Conservation (phyloP, 2,888 invertebrate species). For the Crepidodera aurea region DNA sequence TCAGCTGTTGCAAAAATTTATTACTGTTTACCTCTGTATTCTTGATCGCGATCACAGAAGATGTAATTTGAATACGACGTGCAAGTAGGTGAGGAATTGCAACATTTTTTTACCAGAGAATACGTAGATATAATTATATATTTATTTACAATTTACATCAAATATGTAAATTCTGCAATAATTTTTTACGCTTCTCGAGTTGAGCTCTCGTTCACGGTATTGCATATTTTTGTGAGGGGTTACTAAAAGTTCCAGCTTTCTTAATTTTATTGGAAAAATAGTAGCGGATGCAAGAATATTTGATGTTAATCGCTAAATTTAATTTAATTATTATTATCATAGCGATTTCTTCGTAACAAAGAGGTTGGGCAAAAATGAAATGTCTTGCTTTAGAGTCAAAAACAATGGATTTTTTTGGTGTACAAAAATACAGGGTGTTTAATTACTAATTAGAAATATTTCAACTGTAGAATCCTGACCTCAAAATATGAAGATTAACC, state of each 20-base stretch:
- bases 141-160: constrained; percentile 8
- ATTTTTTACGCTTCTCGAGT: background rate
- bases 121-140: constrained; percentile 12
- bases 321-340: no score
- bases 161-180: constrained; percentile 9
- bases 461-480: no score
- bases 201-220: background rate
- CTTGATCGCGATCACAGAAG: constrained; percentile 1
- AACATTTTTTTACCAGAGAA: constrained; percentile 8
- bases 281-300: background rate
- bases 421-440: no score
- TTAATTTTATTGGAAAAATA: background rate
- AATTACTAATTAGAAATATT: no score
- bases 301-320: no score
- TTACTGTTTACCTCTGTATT: background rate
- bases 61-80: background rate
- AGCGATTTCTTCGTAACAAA: no score
- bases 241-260: background rate
- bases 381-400: no score
- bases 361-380: no score
- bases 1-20: constrained; percentile 6
- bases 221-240: background rate
- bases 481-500: no score
- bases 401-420: no score
- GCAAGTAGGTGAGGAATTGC: constrained; percentile 5